These are phyloP conservation scores for Crotophaga sulcirostris DNA, from an alignment of 2,113 vertebrate genomes.

Conservation along the genomic window DNA sequence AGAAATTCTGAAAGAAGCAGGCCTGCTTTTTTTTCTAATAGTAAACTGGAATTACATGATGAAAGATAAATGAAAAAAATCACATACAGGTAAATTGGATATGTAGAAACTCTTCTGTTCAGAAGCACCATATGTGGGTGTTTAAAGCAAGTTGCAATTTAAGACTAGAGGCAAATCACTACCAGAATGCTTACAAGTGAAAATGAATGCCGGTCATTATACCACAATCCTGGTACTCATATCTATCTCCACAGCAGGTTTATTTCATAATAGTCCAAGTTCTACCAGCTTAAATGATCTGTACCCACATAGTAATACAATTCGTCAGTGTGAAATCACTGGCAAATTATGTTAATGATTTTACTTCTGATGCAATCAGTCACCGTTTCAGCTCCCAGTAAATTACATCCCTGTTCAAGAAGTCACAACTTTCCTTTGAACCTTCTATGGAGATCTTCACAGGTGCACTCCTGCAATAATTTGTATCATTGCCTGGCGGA, in stretches of 20 bases:
- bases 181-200: conserved; percentile 15
- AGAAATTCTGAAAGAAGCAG: conserved; percentile 8
- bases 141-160: conserved; percentile 3
- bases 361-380: conserved; percentile 1
- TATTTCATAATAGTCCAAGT: not conserved
- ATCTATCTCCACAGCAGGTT: not conserved
- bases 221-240: not conserved
- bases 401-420: not conserved
- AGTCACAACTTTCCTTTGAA: not conserved
- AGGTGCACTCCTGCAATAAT: not conserved
- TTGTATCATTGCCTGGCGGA: not conserved
- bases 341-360: conserved; percentile 5
- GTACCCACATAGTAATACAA: not conserved
- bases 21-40: not conserved
- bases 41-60: conserved; percentile 29
- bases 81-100: not conserved
- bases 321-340: not conserved
- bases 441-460: not conserved
- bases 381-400: not conserved
- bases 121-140: not conserved
- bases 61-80: conserved; percentile 15
- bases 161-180: not conserved
- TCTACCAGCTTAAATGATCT: not conserved
- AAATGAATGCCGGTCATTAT: not conserved
- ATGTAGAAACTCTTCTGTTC: conserved; percentile 27